Evolutionary conservation across 2,113 vertebrate species (phyloP).

Genomic region (Lipophrys pholis): DNA sequence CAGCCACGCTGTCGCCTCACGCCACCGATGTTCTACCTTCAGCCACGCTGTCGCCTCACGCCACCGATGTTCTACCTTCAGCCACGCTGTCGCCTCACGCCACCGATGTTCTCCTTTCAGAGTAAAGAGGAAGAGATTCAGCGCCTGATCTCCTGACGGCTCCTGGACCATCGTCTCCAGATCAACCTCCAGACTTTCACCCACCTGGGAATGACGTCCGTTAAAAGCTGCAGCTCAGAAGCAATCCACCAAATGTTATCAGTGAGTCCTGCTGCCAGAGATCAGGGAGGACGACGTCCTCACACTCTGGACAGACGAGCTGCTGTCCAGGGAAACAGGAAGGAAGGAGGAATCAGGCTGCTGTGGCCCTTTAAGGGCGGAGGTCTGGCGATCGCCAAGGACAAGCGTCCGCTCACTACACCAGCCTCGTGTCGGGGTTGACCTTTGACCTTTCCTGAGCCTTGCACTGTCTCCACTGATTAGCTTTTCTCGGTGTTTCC

Average conservation of each 20-base stretch:
- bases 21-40: no score
- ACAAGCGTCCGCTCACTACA: slow-evolving; percentile 47
- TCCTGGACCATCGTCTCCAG: slow-evolving; percentile 47
- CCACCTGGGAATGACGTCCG: slow-evolving; percentile 27
- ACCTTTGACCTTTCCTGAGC: slow-evolving; percentile 73
- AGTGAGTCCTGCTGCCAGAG: no score
- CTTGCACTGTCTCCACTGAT: slow-evolving; percentile 67
- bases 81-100: no score
- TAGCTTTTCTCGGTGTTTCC: slow-evolving; percentile 53
- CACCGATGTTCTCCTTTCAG: no score
- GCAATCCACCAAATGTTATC: slow-evolving; percentile 40
- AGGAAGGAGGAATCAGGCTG: slow-evolving; percentile 30
- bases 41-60: no score
- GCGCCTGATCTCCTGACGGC: slow-evolving; percentile 44
- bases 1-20: no score
- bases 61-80: no score
- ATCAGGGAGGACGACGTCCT: no score
- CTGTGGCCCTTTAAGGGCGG: slow-evolving; percentile 49
- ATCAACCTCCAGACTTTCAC: slow-evolving; percentile 45
- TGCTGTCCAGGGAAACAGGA: no score
- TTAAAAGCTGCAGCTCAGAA: slow-evolving; percentile 37
- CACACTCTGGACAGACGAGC: no score
- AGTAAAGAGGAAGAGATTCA: slow-evolving; percentile 60
- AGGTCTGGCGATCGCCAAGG: slow-evolving; percentile 52
- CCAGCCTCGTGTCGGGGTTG: slow-evolving; percentile 60